Base-by-base conservation (phyloP, 2,797 vertebrate genomes). In the Vireo griseus region DNA sequence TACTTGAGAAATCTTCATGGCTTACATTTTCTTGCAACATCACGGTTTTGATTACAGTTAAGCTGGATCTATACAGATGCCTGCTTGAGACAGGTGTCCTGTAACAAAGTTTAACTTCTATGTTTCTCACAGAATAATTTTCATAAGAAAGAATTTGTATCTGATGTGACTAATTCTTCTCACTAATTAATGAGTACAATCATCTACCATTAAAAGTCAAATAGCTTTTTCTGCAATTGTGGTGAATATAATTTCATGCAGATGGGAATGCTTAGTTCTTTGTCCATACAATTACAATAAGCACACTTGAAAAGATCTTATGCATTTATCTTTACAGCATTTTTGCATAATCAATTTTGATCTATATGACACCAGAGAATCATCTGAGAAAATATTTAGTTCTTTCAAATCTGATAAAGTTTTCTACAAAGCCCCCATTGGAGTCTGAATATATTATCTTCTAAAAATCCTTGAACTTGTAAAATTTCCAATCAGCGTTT, bases 381-480 rank as follows among this genome's bases (percentile, higher is more conserved):
- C 71, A 84, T 67, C 47, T 88, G 55, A 93, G 84, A 93, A 95
- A 94, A 95, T 92, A 95, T 59, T 88, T 84, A 88, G 84, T 57
- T 92, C 89, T 91, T 76, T 86, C 52, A 94, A 79, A 93, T 95
- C 90, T 91, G 92, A 94, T 82, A 61, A 83, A 92, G 73, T 94
- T 96, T 92, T 76, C 76, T 83, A 77, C 51, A 74, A 87, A 87
- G 26, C 13, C 42, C 69, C 69, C 29, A 28, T 0, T 93, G 82
- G 85, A 88, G 42, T 65, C 21, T 84, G 93, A 93, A 94, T 95
- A 88, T 47, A 92, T 96, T 90, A 95, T 94, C 89, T 95, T 89
- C 89, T 94, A 94, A 79, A 94, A 92, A 84, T 93, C 92, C 94
- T 87, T 87, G 84, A 97, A 93, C 80, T 92, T 89, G 68, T 26